A percentile compares a stretch with the other conserved stretches of the same genome.
These are phyloP conservation scores for Acromyrmex echinatior DNA, from an alignment of 1,140 invertebrate species.

Conservation along the genomic window DNA sequence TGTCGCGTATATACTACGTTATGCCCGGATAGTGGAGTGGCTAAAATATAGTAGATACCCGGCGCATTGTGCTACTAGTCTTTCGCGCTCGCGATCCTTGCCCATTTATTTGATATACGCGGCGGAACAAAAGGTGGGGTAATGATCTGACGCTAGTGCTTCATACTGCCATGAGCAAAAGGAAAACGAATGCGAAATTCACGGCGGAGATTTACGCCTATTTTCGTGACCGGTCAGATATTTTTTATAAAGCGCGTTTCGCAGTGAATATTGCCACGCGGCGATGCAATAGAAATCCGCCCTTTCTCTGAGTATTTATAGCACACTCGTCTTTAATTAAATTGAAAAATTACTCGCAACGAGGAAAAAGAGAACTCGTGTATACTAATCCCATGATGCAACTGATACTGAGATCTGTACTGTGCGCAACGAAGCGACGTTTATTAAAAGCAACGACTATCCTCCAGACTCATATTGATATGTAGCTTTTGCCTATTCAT, in stretches of 20 bases:
- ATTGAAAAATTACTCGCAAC: conserved; percentile 37
- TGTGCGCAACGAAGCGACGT: conserved; percentile 17
- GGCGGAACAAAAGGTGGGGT: conserved; percentile 39
- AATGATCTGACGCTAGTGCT: conserved; percentile 54
- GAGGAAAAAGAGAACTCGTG: not conserved
- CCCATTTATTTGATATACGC: conserved; percentile 53
- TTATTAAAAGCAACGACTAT: conserved; percentile 48
- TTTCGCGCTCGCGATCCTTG: conserved; percentile 31
- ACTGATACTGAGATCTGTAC: not conserved
- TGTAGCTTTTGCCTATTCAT: not conserved
- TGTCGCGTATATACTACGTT: not conserved
- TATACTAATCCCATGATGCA: not conserved
- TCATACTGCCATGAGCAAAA: conserved; percentile 23
- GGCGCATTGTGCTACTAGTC: conserved; percentile 10
- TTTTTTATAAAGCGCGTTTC: conserved; percentile 20
- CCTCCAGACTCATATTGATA: not conserved
- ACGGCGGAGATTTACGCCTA: conserved; percentile 32
- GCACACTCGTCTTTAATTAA: conserved; percentile 58
- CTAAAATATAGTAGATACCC: conserved; percentile 68
- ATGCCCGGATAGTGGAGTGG: conserved; percentile 31
- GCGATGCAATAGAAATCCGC: conserved; percentile 22
- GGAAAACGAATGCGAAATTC: conserved; percentile 1
- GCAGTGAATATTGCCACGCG: not conserved
- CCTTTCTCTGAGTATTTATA: conserved; percentile 43
- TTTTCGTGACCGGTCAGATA: conserved; percentile 10